Base-by-base conservation (phyloP, 2,888 invertebrate species). In the Netelia melanura region DNA sequence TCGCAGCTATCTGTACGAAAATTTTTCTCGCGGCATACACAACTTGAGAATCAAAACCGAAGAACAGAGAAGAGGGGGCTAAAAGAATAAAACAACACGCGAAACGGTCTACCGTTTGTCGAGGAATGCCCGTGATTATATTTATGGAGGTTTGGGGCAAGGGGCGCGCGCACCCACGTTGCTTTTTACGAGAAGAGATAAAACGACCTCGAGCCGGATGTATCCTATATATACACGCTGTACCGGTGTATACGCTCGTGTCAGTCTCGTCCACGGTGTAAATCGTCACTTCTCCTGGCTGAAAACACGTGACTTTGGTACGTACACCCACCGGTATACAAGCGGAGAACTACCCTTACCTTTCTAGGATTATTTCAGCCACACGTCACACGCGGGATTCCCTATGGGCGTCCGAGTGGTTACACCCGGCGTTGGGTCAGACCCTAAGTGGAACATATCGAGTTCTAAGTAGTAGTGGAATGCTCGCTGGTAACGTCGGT, bases 401-500 rank as follows among this genome's bases (percentile, higher is more conserved):
- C 80, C 86, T 67, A 71, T 81, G 87, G 76, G 67, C 62, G 61
- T 58, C 64, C 81, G 72, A 87, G 83, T 84, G 82, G 87, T 74
- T 79, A 72, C 72, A 65, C 86, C 71, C 84, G 86, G 72, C 81
- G 83, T 82, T 67, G 83, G 89, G 90, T 90, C 89, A 88, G 88
- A 80, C 87, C 44, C 81, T 91, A 91, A 92, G 90, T 91, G 90
- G 90, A 90, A 92, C 89, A 87, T 91, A 92, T 92, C 87, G 90
- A 89, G 89, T 79, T 88, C 76, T 89, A 89, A 90, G 90, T 89
- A 90, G 89, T 85, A 88, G 88, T 87, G 89, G 86, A 91, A 90
- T 87, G 86, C 87, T 87, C 86, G 72, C 56, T 80, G 72, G 86
- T 86, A 82, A 84, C 89, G 87, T 89, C 89, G 83, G 88, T n/a